These are phyloP conservation scores for Phyllostomus discolor DNA, from an alignment of 2,113 vertebrate genomes.

Conservation along the genomic window DNA sequence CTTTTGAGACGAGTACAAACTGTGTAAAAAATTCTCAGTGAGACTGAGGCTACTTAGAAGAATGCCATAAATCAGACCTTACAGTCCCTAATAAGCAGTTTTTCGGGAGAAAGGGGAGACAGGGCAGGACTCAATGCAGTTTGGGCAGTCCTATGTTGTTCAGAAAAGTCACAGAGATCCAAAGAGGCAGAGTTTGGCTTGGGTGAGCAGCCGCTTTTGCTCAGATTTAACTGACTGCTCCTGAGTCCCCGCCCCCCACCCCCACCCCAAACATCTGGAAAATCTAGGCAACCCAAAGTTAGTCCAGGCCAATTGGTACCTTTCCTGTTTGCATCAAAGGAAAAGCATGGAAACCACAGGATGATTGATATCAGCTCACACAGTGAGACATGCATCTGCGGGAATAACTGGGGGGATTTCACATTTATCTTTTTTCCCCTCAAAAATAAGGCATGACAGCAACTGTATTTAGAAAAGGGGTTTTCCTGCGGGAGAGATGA, in stretches of 20 bases:
- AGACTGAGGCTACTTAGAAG: neutral
- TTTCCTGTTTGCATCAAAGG: constrained; percentile 35
- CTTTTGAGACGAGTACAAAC: neutral
- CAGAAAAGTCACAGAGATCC: neutral
- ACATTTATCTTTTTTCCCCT: neutral
- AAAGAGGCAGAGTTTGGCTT: neutral
- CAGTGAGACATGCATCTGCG: neutral
- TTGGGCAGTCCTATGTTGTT: neutral
- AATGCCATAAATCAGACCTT: neutral
- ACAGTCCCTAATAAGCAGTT: neutral
- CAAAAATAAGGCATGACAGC: constrained; percentile 3
- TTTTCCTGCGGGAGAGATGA: constrained; percentile 47
- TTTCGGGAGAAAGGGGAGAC: neutral
- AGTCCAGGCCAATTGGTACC: neutral
- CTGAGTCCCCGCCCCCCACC: neutral
- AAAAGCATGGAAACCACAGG: neutral
- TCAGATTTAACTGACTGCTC: neutral
- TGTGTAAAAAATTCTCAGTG: neutral
- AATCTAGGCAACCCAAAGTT: constrained; percentile 11
- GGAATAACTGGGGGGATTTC: neutral
- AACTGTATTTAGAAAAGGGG: neutral
- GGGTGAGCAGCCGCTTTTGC: neutral
- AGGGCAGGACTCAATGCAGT: neutral
- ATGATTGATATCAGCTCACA: neutral
- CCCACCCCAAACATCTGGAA: neutral